Evolutionary conservation across 2,888 invertebrate species (phyloP).

Genomic region (Athalia cordata): DNA sequence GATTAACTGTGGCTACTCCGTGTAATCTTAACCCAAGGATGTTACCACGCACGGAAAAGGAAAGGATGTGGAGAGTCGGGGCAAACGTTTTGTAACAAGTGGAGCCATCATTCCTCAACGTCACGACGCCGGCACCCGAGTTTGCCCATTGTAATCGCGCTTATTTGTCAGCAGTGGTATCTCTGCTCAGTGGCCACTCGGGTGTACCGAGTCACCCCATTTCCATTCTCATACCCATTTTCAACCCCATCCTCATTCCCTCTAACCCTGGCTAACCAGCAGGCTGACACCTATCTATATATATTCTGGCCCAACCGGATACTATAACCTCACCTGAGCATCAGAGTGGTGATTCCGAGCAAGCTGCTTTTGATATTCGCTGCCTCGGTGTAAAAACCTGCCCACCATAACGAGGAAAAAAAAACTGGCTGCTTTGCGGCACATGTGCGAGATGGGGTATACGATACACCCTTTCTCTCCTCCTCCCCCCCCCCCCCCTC

Average conservation of each 20-base stretch:
- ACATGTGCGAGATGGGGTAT: conserved; percentile 39
- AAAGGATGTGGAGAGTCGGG: conserved; percentile 37
- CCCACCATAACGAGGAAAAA: neutral
- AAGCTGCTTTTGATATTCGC: conserved; percentile 32
- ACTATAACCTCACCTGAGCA: conserved; percentile 13
- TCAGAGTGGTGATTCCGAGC: conserved; percentile 9
- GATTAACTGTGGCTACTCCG: conserved; percentile 26
- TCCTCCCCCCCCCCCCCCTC: neutral
- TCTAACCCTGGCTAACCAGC: conserved; percentile 3
- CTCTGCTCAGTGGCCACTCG: conserved; percentile 41
- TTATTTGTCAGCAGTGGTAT: conserved; percentile 48
- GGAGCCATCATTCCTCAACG: conserved; percentile 44
- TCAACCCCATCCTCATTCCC: too few species aligned
- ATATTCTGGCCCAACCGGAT: conserved; percentile 16
- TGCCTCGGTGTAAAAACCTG: conserved; percentile 27
- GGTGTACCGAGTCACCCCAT: conserved; percentile 40
- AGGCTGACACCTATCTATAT: conserved; percentile 32
- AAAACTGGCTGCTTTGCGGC: conserved; percentile 20
- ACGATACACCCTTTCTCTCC: conserved; percentile 33
- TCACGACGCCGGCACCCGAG: conserved; percentile 27
- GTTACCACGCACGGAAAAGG: conserved; percentile 18
- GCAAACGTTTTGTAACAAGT: conserved; percentile 34
- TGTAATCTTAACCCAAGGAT: conserved; percentile 39
- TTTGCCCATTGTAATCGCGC: conserved; percentile 47
- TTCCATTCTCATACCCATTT: neutral